Evolutionary conservation across 2,797 vertebrate genomes (phyloP).

Genomic region (Falco biarmicus): DNA sequence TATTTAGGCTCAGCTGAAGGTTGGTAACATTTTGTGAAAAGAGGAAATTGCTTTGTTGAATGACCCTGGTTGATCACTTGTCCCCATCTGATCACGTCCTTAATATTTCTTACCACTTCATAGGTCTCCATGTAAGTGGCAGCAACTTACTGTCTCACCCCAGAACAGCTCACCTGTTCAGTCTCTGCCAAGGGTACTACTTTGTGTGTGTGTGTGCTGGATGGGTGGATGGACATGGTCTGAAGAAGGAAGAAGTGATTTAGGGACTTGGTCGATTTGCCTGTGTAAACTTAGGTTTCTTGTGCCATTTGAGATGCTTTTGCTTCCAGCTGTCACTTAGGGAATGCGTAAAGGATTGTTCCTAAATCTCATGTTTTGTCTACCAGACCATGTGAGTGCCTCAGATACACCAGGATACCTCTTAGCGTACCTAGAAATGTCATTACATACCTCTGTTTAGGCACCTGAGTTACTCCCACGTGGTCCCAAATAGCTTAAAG

Average conservation of each 20-base stretch:
- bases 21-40: not conserved
- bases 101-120: not conserved
- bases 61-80: not conserved
- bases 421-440: not conserved
- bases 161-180: not conserved
- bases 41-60: not conserved
- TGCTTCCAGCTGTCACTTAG: not conserved
- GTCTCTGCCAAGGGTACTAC: not conserved
- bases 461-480: not conserved
- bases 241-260: not conserved
- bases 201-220: not conserved
- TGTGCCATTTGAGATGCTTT: not conserved
- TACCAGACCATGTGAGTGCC: not conserved
- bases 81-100: not conserved
- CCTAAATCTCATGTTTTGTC: not conserved
- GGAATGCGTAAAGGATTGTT: not conserved
- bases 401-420: not conserved
- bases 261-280: not conserved
- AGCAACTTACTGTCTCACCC: not conserved
- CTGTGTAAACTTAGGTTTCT: not conserved
- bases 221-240: not conserved
- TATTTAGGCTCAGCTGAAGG: not conserved
- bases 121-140: not conserved
- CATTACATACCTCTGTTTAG: not conserved
- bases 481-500: not conserved